Conservation (phyloP, 2,888 invertebrate species). For the Ectemnius lituratus region DNA sequence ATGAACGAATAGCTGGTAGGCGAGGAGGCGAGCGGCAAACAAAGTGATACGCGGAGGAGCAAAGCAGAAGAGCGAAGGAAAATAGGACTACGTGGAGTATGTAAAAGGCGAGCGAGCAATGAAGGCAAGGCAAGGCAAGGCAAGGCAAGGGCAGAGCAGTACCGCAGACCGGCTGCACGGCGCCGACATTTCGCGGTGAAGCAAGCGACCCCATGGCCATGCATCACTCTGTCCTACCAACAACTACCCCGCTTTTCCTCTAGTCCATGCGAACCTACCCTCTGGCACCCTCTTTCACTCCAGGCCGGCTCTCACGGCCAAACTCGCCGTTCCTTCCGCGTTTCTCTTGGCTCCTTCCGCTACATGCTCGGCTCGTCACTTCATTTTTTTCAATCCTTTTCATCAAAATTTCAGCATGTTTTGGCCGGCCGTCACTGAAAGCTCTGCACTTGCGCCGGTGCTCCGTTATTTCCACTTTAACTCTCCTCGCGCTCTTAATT, state of each 20-base stretch:
- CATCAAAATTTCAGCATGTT: slow-evolving; percentile 24
- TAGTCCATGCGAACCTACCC: slow-evolving; percentile 46
- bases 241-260: slow-evolving; percentile 62
- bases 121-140: slow-evolving; percentile 54
- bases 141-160: slow-evolving; percentile 47
- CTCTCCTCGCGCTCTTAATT: not conserved
- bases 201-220: slow-evolving; percentile 70
- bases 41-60: slow-evolving; percentile 53
- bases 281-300: slow-evolving; percentile 43
- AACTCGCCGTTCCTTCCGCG: slow-evolving; percentile 39
- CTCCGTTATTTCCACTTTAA: not conserved
- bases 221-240: slow-evolving; percentile 71
- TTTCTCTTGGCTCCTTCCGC: slow-evolving; percentile 27
- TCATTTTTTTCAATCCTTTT: slow-evolving; percentile 13
- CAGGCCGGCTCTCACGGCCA: slow-evolving; percentile 33
- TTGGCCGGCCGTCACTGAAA: not conserved
- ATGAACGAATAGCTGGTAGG: slow-evolving; percentile 25
- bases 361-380: slow-evolving; percentile 31
- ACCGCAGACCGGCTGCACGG: slow-evolving; percentile 59
- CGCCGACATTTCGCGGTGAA: slow-evolving; percentile 72
- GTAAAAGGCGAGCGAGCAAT: slow-evolving; percentile 60
- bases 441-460: slow-evolving; percentile 3
- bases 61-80: slow-evolving; percentile 38
- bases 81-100: slow-evolving; percentile 44
- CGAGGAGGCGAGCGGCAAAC: slow-evolving; percentile 58